These are phyloP conservation scores for Prionace glauca DNA, from an alignment of 2,797 vertebrate species.

Conservation along the genomic window DNA sequence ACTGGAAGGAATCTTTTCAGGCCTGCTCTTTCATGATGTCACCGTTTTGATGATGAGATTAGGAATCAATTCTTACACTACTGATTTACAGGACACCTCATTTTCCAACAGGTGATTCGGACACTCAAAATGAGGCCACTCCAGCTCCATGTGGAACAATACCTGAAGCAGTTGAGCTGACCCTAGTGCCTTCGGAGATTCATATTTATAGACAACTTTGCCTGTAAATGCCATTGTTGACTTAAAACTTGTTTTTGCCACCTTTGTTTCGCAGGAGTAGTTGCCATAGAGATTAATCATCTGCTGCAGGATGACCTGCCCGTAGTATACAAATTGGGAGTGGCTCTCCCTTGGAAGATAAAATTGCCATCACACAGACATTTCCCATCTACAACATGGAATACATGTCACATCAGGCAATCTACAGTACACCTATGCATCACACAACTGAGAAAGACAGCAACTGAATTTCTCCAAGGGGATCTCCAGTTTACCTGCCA, in stretches of 20 bases:
- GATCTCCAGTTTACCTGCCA: neutral
- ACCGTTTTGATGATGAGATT: neutral
- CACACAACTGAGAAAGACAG: neutral
- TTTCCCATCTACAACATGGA: neutral
- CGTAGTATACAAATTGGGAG: neutral
- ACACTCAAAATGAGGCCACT: neutral
- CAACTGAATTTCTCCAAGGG: neutral
- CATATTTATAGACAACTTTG: neutral
- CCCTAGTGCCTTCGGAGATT: neutral
- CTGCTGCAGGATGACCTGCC: neutral
- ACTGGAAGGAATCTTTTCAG: neutral
- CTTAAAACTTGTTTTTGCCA: neutral
- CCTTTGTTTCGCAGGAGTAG: neutral
- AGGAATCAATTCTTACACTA: neutral
- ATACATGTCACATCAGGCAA: neutral
- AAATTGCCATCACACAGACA: neutral
- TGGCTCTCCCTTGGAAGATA: neutral
- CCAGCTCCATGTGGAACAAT: neutral
- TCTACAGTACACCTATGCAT: too few species aligned
- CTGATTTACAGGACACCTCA: neutral
- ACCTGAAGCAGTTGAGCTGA: neutral
- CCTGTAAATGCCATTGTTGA: neutral
- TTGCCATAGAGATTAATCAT: neutral
- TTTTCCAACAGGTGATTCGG: neutral
- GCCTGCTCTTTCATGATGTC: neutral